These are phyloP conservation scores for Bombus sylvicola DNA, from an alignment of 1,140 invertebrate species.

Conservation along the genomic window DNA sequence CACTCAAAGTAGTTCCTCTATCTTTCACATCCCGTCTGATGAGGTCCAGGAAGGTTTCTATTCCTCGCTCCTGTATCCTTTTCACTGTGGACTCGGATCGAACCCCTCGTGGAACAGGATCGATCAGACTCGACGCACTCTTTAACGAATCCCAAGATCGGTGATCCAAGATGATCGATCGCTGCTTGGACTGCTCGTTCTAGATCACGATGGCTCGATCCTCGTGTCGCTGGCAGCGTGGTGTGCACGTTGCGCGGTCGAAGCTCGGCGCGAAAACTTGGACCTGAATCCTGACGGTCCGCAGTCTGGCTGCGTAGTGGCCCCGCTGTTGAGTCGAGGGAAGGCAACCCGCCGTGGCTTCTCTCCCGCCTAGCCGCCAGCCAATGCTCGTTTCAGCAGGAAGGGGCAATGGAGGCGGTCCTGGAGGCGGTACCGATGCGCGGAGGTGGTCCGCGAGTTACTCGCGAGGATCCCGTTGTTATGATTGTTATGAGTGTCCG, in stretches of 20 bases:
- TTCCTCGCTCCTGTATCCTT: neutral
- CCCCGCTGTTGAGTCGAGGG: conserved; percentile 65
- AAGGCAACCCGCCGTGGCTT: conserved; percentile 62
- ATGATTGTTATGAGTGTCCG: conserved; percentile 83
- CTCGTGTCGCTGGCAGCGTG: conserved; percentile 68
- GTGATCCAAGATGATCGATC: neutral
- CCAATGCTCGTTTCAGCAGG: conserved; percentile 34
- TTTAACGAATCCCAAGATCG: neutral
- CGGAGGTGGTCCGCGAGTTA: conserved; percentile 82
- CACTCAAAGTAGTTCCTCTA: neutral
- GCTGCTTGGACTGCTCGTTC: neutral
- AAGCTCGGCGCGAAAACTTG: conserved; percentile 70
- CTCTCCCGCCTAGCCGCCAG: conserved; percentile 59
- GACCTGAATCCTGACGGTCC: conserved; percentile 78
- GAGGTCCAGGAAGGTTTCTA: neutral
- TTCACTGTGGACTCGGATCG: neutral
- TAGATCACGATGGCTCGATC: neutral
- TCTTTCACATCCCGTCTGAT: neutral
- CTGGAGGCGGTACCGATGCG: conserved; percentile 79
- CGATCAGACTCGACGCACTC: neutral
- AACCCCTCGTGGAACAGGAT: neutral
- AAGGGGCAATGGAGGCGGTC: conserved; percentile 73
- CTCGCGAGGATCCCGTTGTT: conserved; percentile 79
- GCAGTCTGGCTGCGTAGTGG: conserved; percentile 83
- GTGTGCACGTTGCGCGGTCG: conserved; percentile 75